Percentiles rank a stretch among this genome's conserved stretches.
Evolutionary conservation across 2,797 vertebrate species (phyloP).

Genomic region (Oceanodroma leucorhoa): DNA sequence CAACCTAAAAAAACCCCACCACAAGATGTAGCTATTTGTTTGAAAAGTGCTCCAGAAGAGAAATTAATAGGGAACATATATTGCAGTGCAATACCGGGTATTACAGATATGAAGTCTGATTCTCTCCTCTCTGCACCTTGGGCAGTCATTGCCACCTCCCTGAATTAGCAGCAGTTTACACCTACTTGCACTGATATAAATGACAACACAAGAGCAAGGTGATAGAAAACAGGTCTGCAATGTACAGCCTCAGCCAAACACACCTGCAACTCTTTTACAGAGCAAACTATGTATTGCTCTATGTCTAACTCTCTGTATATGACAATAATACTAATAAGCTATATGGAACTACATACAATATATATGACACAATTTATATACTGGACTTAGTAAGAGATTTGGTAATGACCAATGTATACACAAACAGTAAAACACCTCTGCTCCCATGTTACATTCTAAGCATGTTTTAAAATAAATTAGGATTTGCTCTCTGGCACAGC

Average conservation of each 20-base stretch:
- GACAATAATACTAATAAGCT: neutral
- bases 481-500: slow-evolving; percentile 34
- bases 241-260: neutral
- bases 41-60: neutral
- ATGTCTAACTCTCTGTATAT: neutral
- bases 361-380: neutral
- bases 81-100: accelerated
- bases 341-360: neutral
- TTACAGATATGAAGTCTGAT: neutral
- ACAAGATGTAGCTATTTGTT: neutral
- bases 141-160: neutral
- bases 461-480: neutral
- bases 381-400: neutral
- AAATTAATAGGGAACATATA: neutral
- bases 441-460: neutral
- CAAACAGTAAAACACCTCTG: neutral
- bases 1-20: neutral
- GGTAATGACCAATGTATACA: accelerated
- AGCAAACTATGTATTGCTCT: neutral
- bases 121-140: neutral
- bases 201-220: neutral
- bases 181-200: slow-evolving; percentile 23
- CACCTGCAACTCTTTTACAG: neutral
- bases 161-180: slow-evolving; percentile 42
- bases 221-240: neutral